Percentiles rank a stretch among this genome's conserved stretches.
Conservation (phyloP, 2,888 invertebrate species). For the Aplocera efformata region DNA sequence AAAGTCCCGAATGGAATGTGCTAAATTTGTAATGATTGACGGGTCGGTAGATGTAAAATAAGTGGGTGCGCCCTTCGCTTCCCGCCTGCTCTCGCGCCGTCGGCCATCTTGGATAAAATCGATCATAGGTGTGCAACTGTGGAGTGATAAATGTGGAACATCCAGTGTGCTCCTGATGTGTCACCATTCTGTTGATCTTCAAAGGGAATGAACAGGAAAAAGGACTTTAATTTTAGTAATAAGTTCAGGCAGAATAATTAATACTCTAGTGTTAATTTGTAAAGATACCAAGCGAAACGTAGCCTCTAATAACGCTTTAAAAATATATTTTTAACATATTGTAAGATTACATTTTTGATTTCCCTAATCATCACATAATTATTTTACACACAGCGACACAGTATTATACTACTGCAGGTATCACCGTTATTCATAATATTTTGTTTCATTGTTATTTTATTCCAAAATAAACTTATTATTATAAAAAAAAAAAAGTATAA, state of each 20-base stretch:
- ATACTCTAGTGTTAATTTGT: background rate
- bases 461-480: no score
- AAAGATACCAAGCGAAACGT: no score
- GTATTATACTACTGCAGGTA: no score
- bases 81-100: slow-evolving; percentile 66
- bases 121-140: slow-evolving; percentile 77
- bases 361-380: no score
- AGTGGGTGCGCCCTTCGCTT: slow-evolving; percentile 66
- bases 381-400: no score
- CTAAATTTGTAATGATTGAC: slow-evolving; percentile 59
- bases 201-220: slow-evolving; percentile 6
- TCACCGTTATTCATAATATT: no score
- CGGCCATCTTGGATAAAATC: slow-evolving; percentile 78
- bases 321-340: no score
- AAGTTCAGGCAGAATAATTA: background rate
- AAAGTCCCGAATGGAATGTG: slow-evolving; percentile 32
- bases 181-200: slow-evolving; percentile 4
- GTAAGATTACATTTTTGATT: no score
- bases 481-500: no score
- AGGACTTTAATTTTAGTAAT: background rate
- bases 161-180: slow-evolving; percentile 18
- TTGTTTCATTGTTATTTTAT: no score
- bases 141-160: slow-evolving; percentile 67
- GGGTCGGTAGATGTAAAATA: slow-evolving; percentile 51
- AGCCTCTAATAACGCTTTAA: no score